Evolutionary conservation across 2,113 vertebrate genomes (phyloP), one percentile per base, ranked within the genome.

Genomic region (Tachysurus vachellii): DNA sequence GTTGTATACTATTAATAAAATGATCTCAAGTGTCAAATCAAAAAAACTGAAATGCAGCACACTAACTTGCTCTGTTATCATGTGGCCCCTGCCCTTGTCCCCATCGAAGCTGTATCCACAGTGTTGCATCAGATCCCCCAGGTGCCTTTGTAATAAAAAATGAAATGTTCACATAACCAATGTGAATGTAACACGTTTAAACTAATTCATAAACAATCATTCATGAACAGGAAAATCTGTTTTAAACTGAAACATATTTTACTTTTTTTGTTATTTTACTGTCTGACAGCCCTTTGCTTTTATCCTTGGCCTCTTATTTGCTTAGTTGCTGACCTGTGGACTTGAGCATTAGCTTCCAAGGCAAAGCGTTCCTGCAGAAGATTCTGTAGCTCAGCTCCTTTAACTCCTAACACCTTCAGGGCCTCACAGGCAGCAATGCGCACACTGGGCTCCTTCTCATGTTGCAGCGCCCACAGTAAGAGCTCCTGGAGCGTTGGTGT

Each of bases 391-490:
- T 84, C 89, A 50, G 91, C 81, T 17, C 93, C 93, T 75, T 92
- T 89, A 84, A 95, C 86, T 12, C 90, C 86, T 77, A 95, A 89
- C 73, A 82, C 88, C n/a, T 88, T 88, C 80, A 96, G 92, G 87
- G 92, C 94, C 14, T 92, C 89, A 66, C 94, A 95, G 61, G 94
- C 94, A 90, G 95, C 95, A 13, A 94, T 87, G 68, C 94, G 93
- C 8, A 96, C 91, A 0, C 88, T 92, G 81, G 95, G 94, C 47
- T 95, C 91, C 0, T 92, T 57, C 90, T 96, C 95, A 64, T 91
- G 91, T 73, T 95, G 94, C 44, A 96, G 16, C n/a, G 94, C 93
- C 94, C 94, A 95, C 64, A 96, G 92, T 84, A 96, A 86, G 28
- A 92, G 86, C 3, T 94, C 88, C 87, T 88, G 94, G 84, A 96